These are phyloP conservation scores for Brachypodius melanocephalos DNA, from an alignment of 2,113 vertebrate genomes.

Conservation along the genomic window DNA sequence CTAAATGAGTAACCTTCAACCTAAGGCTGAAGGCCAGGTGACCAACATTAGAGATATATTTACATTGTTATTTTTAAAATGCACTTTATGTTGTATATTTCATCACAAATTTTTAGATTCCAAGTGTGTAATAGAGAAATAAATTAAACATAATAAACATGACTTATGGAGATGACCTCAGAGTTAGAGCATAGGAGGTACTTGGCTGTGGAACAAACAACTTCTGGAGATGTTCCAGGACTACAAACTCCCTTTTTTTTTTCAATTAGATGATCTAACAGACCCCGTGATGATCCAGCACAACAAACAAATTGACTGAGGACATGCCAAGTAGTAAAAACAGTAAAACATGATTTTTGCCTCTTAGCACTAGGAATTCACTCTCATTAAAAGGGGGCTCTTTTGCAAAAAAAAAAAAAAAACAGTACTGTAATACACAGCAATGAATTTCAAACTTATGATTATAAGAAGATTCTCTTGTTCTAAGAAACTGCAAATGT, in stretches of 20 bases:
- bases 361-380: constrained; percentile 39
- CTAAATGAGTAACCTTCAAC: background rate
- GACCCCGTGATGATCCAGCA: constrained; percentile 67
- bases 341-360: constrained; percentile 48
- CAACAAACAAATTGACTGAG: constrained; percentile 68
- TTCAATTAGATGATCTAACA: constrained; percentile 72
- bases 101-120: background rate
- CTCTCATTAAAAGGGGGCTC: constrained; percentile 13
- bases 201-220: constrained; percentile 54
- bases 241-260: constrained; percentile 65
- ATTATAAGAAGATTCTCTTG: background rate
- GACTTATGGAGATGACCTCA: constrained; percentile 45
- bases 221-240: constrained; percentile 60
- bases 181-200: constrained; percentile 28
- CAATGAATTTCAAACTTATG: background rate
- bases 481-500: background rate
- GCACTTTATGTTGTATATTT: background rate
- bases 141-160: constrained; percentile 28
- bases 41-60: background rate
- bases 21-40: background rate
- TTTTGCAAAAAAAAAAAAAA: constrained; percentile 54
- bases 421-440: background rate
- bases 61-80: background rate
- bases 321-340: constrained; percentile 57
- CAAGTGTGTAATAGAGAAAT: background rate